Conservation (phyloP, 2,888 invertebrate genomes). For the Pyrocoelia pectoralis region DNA sequence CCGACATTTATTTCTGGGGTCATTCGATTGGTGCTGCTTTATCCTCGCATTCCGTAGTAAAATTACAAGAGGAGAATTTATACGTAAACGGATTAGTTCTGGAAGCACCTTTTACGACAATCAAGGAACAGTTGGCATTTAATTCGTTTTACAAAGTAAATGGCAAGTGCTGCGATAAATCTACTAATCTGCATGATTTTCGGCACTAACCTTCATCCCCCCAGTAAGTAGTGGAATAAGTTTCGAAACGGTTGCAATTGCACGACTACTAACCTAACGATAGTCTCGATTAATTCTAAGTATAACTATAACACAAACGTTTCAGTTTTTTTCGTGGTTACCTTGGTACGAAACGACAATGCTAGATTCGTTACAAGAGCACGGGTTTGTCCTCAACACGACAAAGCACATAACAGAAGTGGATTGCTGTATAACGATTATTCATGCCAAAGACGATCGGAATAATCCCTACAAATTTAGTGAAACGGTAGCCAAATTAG, state of each 20-base stretch:
- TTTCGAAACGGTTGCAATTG: too few species aligned
- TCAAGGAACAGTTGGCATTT: conserved; percentile 46
- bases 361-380: conserved; percentile 4
- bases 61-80: conserved; percentile 37
- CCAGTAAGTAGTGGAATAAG: too few species aligned
- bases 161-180: neutral
- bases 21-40: conserved; percentile 55
- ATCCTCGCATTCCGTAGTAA: conserved; percentile 48
- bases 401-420: neutral
- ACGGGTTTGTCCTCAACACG: neutral
- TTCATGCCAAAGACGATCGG: conserved; percentile 8
- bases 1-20: conserved; percentile 54
- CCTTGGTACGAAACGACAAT: conserved; percentile 12
- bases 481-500: neutral
- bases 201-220: neutral
- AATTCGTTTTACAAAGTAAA: conserved; percentile 20
- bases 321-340: conserved; percentile 13
- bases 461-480: neutral
- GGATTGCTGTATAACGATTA: conserved; percentile 4
- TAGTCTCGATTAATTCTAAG: too few species aligned
- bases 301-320: too few species aligned
- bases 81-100: conserved; percentile 48
- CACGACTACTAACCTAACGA: too few species aligned
- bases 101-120: conserved; percentile 52
- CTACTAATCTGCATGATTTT: neutral